Evolutionary conservation across 2,888 invertebrate species (phyloP).

Genomic region (Spisula solida): DNA sequence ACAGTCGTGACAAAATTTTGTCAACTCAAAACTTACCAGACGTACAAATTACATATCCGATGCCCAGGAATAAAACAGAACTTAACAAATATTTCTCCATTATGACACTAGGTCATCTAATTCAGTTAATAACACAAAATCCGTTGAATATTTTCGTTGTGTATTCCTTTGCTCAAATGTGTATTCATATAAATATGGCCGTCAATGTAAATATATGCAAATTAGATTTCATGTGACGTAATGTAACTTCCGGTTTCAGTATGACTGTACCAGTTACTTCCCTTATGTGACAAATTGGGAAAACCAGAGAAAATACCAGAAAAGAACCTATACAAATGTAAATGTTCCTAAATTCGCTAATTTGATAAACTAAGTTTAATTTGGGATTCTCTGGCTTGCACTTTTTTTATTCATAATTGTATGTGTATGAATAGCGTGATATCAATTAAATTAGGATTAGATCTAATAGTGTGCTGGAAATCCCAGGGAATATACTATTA

Average conservation of each 20-base stretch:
- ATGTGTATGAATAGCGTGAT: no score
- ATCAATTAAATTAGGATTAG: no score
- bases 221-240: slow-evolving; percentile 78
- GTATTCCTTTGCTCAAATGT: slow-evolving; percentile 34
- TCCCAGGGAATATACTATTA: no score
- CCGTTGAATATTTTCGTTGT: slow-evolving; percentile 39
- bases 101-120: slow-evolving; percentile 54
- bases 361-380: no score
- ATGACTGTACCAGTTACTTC: background rate
- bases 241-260: slow-evolving; percentile 67
- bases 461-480: no score
- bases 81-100: slow-evolving; percentile 46
- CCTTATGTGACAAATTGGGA: background rate
- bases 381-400: no score
- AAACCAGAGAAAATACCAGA: background rate
- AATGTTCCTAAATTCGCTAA: no score
- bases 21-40: slow-evolving; percentile 53
- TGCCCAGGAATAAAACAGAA: slow-evolving; percentile 30
- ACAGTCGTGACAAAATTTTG: background rate
- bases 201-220: slow-evolving; percentile 77
- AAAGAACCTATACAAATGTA: no score
- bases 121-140: slow-evolving; percentile 17
- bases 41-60: slow-evolving; percentile 55
- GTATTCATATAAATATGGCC: slow-evolving; percentile 74
- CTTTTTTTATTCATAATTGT: no score